Percentiles rank a stretch among this genome's conserved stretches.
These are phyloP conservation scores for Oligia latruncula DNA, from an alignment of 2,888 invertebrate genomes.

Conservation along the genomic window DNA sequence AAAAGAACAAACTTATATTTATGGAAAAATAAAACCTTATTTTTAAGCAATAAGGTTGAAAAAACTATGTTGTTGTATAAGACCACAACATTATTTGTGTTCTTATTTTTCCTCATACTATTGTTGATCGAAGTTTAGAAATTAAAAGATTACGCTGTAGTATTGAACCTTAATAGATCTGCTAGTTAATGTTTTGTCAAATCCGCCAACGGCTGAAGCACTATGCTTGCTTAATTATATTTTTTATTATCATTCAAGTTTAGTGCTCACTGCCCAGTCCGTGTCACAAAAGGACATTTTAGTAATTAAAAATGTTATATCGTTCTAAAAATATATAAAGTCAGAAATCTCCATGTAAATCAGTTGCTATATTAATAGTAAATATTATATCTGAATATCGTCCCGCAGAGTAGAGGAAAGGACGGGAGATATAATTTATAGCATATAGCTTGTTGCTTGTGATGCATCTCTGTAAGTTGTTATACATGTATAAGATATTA, in stretches of 20 bases:
- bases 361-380: slow-evolving; percentile 42
- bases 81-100: background rate
- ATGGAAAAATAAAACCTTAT: background rate
- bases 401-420: slow-evolving; percentile 38
- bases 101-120: background rate
- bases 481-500: slow-evolving; percentile 82
- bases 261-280: slow-evolving; percentile 63
- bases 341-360: slow-evolving; percentile 48
- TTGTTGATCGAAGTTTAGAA: slow-evolving; percentile 11
- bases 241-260: slow-evolving; percentile 61
- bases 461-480: slow-evolving; percentile 84
- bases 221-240: slow-evolving; percentile 58
- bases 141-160: slow-evolving; percentile 44
- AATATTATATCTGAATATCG: slow-evolving; percentile 37
- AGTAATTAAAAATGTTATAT: slow-evolving; percentile 55
- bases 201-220: slow-evolving; percentile 58
- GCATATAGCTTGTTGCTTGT: slow-evolving; percentile 75
- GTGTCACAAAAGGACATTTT: slow-evolving; percentile 72
- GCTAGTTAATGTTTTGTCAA: slow-evolving; percentile 80
- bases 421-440: slow-evolving; percentile 41
- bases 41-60: background rate
- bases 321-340: slow-evolving; percentile 62
- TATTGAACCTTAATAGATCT: slow-evolving; percentile 79
- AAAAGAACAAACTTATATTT: background rate
- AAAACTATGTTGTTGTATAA: background rate